phyloP scores from a whole-genome alignment of 2,888 invertebrate species.

The Hirudinaria manillensis region DNA sequence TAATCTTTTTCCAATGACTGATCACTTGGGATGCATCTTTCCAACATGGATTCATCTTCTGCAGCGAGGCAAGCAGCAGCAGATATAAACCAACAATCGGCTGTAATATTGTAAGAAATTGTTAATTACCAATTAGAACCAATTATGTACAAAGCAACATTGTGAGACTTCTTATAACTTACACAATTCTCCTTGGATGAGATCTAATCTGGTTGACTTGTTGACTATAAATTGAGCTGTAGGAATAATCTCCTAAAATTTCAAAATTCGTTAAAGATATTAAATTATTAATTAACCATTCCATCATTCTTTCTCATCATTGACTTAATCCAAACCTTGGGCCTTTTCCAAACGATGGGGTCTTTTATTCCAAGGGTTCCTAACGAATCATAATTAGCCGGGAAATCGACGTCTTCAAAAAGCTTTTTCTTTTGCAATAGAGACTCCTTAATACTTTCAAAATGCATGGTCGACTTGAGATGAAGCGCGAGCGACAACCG shows the following conservation, averaged over 20 bases:
- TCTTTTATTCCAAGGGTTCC: background rate
- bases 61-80: constrained; percentile 89
- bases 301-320: background rate
- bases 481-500: background rate
- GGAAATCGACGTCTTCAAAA: constrained; percentile 18
- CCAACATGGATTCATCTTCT: constrained; percentile 71
- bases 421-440: background rate
- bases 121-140: background rate
- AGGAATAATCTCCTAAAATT: constrained; percentile 64
- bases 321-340: background rate
- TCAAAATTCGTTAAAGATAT: too few species aligned
- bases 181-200: constrained; percentile 87
- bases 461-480: background rate
- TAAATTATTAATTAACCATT: background rate
- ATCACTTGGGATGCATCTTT: constrained; percentile 89
- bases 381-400: constrained; percentile 11
- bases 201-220: constrained; percentile 88
- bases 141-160: background rate
- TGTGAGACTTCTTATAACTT: constrained; percentile 39
- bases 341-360: constrained; percentile 23
- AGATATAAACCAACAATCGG: constrained; percentile 91
- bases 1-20: constrained; percentile 76
- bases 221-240: constrained; percentile 83
- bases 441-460: constrained; percentile 11
- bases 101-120: constrained; percentile 46